Percentiles rank a stretch among this genome's conserved stretches.
Evolutionary conservation across 2,113 vertebrate species (phyloP).

Genomic region (Spizaetus ornatus): DNA sequence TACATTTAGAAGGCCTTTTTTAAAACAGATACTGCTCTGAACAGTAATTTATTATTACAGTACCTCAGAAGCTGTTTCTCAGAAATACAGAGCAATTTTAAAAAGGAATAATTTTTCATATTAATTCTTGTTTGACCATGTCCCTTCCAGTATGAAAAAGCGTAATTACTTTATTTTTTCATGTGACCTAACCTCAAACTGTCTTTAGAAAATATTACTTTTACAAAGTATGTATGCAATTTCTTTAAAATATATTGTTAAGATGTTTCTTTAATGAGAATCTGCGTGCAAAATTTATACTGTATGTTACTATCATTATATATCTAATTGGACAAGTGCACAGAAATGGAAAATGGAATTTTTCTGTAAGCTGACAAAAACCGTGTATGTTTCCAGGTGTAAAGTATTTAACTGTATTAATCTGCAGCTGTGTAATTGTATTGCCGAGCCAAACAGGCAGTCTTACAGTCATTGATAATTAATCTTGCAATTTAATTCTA

Average conservation of each 20-base stretch:
- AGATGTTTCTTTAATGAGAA: slow-evolving; percentile 39
- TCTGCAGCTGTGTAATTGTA: background rate
- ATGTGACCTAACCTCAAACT: slow-evolving; percentile 1
- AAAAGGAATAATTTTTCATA: background rate
- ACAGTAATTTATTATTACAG: background rate
- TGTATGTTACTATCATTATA: background rate
- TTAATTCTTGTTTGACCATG: slow-evolving; percentile 13
- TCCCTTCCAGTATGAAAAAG: background rate
- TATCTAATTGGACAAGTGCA: slow-evolving; percentile 20
- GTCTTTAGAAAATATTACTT: slow-evolving; percentile 18
- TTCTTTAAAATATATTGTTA: slow-evolving; percentile 28
- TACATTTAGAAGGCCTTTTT: background rate
- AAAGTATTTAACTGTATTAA: background rate
- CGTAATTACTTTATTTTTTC: slow-evolving; percentile 11
- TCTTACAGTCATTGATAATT: background rate
- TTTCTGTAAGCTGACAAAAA: slow-evolving; percentile 16
- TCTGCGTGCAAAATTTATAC: background rate
- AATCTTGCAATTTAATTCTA: slow-evolving; percentile 4
- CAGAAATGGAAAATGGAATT: slow-evolving; percentile 21
- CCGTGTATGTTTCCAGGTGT: background rate
- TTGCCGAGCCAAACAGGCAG: background rate
- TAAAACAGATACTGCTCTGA: background rate
- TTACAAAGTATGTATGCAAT: background rate
- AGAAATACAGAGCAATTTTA: background rate
- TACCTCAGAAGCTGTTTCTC: slow-evolving; percentile 11